Evolutionary conservation across 2,113 vertebrate genomes (phyloP), one percentile per base, ranked within the genome.

Genomic region (Gulo gulo): DNA sequence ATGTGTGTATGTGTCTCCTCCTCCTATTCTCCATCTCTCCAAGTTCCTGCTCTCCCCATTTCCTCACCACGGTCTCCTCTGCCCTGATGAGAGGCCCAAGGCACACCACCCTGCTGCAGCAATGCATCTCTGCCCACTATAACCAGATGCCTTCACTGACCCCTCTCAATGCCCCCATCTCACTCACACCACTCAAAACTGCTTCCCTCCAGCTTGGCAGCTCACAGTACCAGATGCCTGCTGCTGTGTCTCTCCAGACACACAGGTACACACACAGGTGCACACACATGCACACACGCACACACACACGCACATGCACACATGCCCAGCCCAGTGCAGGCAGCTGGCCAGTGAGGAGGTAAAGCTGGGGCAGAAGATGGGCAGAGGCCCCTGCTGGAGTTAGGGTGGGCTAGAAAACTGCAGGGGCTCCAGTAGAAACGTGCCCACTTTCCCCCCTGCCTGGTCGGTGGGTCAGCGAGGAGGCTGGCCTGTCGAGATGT

Each of bases 381-480:
- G 13, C 4, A 0, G 74, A 78, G 34, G 42, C 59, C 59, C 74
- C 85, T 50, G 8, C 12, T 5, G 39, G 12, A 11, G 1, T 23
- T 1, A 2, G 24, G 78, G 45, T 34, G n/a, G 4, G n/a, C 14
- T 2, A 50, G 57, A 67, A 23, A 18, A 61, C 1, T 23, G 71
- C 14, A 13, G 47, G 18, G 79, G 8, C 55, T 59, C 24, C 69
- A 9, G 67, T 24, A 26, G 78, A 31, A 69, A 47, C 4, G 5
- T 6, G 23, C 26, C 47, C 36, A 39, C 0, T 15, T 45, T 20
- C 8, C 16, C 4, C 55, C 16, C 21, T 15, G 10, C 36, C 47
- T 4, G 45, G 21, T 4, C 6, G 29, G 6, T 1, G 2, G 31
- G n/a, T 34, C 24, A 4, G 26, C 3, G 1, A 16, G 23, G 16